phyloP scores from a whole-genome alignment of 2,888 invertebrate genomes.

The Sphaerophoria rueppellii region DNA sequence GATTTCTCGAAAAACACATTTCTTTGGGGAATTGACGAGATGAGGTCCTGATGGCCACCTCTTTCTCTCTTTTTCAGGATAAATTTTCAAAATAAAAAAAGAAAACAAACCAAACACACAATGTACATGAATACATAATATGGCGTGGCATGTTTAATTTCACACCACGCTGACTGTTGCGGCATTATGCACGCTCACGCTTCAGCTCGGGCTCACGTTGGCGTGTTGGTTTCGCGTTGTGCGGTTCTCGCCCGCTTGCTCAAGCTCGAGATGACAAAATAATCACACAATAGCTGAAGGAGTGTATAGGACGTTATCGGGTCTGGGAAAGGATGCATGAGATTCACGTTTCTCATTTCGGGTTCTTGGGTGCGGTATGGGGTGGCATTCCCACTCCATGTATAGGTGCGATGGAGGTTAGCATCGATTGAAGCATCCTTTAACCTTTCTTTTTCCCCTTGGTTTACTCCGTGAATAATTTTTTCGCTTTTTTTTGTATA shows the following conservation, averaged over 20 bases:
- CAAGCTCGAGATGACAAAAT: conserved; percentile 67
- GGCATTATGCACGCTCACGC: conserved; percentile 72
- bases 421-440: conserved; percentile 26
- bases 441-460: conserved; percentile 39
- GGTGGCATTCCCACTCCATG: neutral
- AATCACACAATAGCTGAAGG: conserved; percentile 60
- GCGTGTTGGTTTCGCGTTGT: conserved; percentile 28
- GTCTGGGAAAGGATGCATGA: neutral
- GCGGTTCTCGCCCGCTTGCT: conserved; percentile 43
- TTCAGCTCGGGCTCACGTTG: conserved; percentile 68
- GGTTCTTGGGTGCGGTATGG: neutral
- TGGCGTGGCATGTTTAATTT: conserved; percentile 73
- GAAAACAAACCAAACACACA: conserved; percentile 17
- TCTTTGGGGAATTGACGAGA: conserved; percentile 67
- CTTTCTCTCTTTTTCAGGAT: neutral
- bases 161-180: conserved; percentile 73
- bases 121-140: conserved; percentile 73
- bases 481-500: conserved; percentile 25
- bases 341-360: neutral
- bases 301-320: conserved; percentile 5
- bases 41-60: conserved; percentile 58
- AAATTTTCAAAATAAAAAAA: conserved; percentile 27
- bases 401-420: conserved; percentile 1
- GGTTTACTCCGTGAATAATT: conserved; percentile 29
- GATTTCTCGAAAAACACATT: conserved; percentile 53